Evolutionary conservation across 1,140 invertebrate species (phyloP).

Genomic region (Babylonia areolata): DNA sequence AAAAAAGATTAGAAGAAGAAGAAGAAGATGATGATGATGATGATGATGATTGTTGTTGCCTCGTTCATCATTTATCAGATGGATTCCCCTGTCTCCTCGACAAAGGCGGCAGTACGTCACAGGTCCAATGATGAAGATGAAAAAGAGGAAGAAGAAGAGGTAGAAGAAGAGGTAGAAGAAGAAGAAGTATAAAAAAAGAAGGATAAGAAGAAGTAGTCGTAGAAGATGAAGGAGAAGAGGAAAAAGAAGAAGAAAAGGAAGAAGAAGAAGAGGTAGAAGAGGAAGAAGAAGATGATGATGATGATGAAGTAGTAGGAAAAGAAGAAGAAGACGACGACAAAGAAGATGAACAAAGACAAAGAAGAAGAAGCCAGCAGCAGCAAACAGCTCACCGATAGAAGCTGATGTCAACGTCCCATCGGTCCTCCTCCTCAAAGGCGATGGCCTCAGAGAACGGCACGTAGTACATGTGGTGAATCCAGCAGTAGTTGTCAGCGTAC

Average conservation of each 20-base stretch:
- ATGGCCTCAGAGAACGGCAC: conserved; percentile 77
- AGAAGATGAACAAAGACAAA: background rate
- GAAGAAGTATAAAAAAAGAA: too few species aligned
- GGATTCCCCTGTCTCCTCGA: too few species aligned
- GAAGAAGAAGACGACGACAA: too few species aligned
- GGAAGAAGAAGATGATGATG: too few species aligned
- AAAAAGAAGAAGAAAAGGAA: background rate
- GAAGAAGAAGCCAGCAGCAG: background rate
- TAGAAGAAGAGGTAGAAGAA: too few species aligned
- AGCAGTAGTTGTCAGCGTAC: conserved; percentile 74
- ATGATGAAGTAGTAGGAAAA: too few species aligned
- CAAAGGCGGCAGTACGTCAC: too few species aligned
- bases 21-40: background rate
- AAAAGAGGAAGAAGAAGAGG: background rate
- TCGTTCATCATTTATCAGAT: too few species aligned
- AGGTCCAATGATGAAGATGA: background rate
- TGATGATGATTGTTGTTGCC: too few species aligned
- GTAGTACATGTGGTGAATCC: conserved; percentile 77
- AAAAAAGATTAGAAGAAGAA: too few species aligned
- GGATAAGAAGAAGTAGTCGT: background rate
- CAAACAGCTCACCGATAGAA: conserved; percentile 30
- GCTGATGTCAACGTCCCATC: conserved; percentile 43
- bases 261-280: background rate
- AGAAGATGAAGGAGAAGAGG: too few species aligned
- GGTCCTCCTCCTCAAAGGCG: conserved; percentile 62